phyloP scores from a whole-genome alignment of 2,888 invertebrate genomes.

The Luperina nickerlii region DNA sequence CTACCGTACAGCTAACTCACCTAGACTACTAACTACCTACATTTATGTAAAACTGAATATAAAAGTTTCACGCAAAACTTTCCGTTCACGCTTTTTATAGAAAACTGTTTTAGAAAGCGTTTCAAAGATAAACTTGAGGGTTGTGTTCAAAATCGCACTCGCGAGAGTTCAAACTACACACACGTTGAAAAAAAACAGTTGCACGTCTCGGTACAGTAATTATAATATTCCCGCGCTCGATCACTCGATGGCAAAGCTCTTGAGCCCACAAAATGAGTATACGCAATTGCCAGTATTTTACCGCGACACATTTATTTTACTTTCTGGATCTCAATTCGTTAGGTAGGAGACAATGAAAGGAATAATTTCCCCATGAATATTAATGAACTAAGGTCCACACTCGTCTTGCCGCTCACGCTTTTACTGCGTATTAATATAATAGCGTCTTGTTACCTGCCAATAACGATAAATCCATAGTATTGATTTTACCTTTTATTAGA shows the following conservation, averaged over 20 bases:
- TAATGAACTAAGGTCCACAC: conserved; percentile 85
- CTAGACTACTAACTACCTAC: conserved; percentile 40
- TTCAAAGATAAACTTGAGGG: conserved; percentile 57
- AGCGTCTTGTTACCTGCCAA: conserved; percentile 70
- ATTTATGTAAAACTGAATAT: conserved; percentile 51
- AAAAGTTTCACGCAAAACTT: conserved; percentile 34
- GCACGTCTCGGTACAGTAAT: conserved; percentile 34
- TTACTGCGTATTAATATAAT: conserved; percentile 84
- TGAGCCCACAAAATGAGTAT: conserved; percentile 66
- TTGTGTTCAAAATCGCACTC: conserved; percentile 63
- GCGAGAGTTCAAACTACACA: conserved; percentile 9
- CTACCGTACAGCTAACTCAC: conserved; percentile 37
- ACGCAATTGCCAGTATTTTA: conserved; percentile 74
- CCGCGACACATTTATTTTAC: conserved; percentile 76
- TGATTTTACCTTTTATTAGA: conserved; percentile 39
- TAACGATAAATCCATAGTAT: conserved; percentile 75
- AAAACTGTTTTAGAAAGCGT: conserved; percentile 31
- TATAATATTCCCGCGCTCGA: conserved; percentile 35
- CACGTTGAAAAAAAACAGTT: conserved; percentile 7
- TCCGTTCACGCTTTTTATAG: conserved; percentile 27
- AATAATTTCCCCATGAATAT: conserved; percentile 88
- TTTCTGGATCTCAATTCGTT: conserved; percentile 81
- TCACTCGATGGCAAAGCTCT: conserved; percentile 31
- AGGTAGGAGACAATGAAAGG: conserved; percentile 82
- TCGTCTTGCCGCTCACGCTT: conserved; percentile 80